Conservation (phyloP, 2,113 vertebrate genomes). For the Microcebus griseorufus region DNA sequence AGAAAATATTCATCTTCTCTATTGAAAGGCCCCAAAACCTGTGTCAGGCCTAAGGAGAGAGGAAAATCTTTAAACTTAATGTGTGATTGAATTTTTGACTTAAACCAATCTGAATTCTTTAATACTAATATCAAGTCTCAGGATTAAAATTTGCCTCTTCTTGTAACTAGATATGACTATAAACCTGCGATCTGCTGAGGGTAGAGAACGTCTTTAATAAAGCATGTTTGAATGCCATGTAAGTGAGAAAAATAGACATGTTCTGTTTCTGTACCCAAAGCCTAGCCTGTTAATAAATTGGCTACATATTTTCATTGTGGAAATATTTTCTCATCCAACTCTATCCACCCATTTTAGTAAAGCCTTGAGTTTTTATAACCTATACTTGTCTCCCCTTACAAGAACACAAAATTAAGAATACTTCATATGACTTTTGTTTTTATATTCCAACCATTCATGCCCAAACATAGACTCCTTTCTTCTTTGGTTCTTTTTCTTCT, state of each 20-base stretch:
- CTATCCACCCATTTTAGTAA: neutral
- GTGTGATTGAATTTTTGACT: neutral
- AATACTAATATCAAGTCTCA: neutral
- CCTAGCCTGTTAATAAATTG: neutral
- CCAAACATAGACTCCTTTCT: neutral
- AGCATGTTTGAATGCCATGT: neutral
- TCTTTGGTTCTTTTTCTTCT: neutral
- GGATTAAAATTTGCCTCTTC: neutral
- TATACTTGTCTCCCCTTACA: neutral
- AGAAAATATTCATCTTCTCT: neutral
- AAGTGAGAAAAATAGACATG: neutral
- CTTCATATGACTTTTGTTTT: neutral
- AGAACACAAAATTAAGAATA: neutral
- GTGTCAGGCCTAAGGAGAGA: neutral
- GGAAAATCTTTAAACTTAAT: neutral
- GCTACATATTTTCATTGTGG: neutral
- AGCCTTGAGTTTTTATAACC: neutral
- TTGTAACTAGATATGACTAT: neutral
- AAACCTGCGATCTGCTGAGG: neutral
- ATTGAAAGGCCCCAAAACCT: neutral
- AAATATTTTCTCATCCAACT: neutral
- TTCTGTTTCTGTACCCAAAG: neutral
- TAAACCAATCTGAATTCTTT: neutral
- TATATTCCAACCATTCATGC: neutral
- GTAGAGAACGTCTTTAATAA: neutral